Base-by-base conservation (phyloP, 2,797 vertebrate species). In the Gymnodraco acuticeps region DNA sequence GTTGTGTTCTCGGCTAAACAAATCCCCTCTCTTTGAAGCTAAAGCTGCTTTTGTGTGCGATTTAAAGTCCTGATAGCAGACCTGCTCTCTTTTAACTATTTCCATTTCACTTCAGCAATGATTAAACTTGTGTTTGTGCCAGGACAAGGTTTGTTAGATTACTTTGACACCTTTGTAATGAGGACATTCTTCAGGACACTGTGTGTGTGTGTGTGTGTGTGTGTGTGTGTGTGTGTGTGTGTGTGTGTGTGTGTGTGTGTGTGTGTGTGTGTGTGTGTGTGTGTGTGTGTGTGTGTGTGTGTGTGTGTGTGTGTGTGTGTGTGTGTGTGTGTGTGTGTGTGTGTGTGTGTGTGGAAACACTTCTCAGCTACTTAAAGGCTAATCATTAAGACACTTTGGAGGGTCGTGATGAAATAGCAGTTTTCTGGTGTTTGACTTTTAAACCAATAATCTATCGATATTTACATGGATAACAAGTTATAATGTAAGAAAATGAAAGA, bases 51-150 rank as follows among this genome's bases (percentile, higher is more conserved):
- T 75, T 48, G 16, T 17, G 59, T 58, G 52, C 60, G 46, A 61
- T 23, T 76, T 66, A 20, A 73, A 72, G 54, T 71, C 14, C 31
- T 58, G 48, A 52, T 1, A 0, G 15, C n/a, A 13, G 77, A 47
- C 45, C 33, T 42, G n/a, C 53, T 68, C 59, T 38, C 59, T 73
- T 59, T 51, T n/a, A 71, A 64, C 77, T 48, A 87, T 87, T 85
- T 89, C 77, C 81, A 50, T 70, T 64, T 66, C 51, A 47, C 15
- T 71, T 75, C 51, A 81, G 27, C 83, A 91, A 93, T 93, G 41
- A 87, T 91, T 86, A 80, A 88, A 86, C 55, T 16, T 45, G 42
- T 87, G 88, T 87, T 82, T 80, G 81, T 72, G 47, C 43, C 41
- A 11, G 64, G 50, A 46, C 27, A 33, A 55, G 23, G 68, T 76